phyloP scores from a whole-genome alignment of 2,113 vertebrate genomes.

The Oncorhynchus nerka region DNA sequence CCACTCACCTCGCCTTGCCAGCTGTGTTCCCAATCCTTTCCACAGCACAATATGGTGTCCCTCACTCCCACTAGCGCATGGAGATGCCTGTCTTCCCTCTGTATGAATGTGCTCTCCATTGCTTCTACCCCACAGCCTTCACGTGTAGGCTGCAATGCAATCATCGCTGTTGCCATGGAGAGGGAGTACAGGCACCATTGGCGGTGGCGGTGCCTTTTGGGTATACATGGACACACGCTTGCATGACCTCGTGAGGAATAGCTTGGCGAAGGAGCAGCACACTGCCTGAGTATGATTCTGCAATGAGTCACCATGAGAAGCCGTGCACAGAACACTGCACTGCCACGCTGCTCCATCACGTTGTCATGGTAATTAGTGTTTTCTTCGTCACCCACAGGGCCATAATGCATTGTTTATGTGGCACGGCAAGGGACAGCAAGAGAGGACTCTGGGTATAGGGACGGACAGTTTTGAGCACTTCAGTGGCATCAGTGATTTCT shows the following conservation, averaged over 20 bases:
- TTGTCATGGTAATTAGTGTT: constrained; percentile 66
- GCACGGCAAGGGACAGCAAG: neutral
- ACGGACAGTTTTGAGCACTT: neutral
- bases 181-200: constrained; percentile 37
- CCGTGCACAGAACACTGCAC: constrained; percentile 33
- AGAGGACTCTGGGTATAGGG: neutral
- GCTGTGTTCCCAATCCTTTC: no score
- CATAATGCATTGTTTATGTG: constrained; percentile 41
- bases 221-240: constrained; percentile 15
- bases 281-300: no score
- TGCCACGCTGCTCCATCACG: constrained; percentile 41
- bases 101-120: neutral
- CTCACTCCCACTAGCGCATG: no score
- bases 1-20: no score
- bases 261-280: no score
- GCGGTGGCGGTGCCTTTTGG: constrained; percentile 30
- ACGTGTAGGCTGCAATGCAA: constrained; percentile 37
- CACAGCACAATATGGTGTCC: no score
- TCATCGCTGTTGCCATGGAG: constrained; percentile 65
- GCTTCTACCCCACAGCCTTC: constrained; percentile 25
- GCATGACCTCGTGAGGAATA: neutral
- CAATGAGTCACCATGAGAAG: constrained; percentile 50
- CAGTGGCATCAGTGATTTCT: no score
- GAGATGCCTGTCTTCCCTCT: neutral
- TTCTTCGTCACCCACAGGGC: constrained; percentile 34